Conservation (phyloP, 2,113 vertebrate genomes). For the Paraplagusia blochii region DNA sequence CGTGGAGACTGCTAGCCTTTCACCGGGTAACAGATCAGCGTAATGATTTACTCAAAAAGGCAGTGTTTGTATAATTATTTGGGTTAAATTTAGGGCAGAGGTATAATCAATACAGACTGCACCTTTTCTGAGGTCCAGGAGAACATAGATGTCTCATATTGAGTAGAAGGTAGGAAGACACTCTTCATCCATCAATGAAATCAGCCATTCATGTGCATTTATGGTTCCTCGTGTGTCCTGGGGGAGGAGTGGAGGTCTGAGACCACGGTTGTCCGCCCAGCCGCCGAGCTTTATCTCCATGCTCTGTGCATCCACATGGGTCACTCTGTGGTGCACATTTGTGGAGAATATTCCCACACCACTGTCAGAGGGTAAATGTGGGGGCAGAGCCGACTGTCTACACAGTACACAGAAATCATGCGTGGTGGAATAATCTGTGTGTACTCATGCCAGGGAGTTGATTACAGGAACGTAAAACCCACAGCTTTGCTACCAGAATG, state of each 20-base stretch:
- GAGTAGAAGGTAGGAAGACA: no score
- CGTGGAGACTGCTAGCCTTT: no score
- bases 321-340: conserved; percentile 13
- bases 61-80: no score
- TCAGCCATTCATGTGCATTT: conserved; percentile 9
- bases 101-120: no score
- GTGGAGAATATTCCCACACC: conserved; percentile 7
- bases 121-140: no score
- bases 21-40: no score
- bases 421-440: conserved; percentile 33
- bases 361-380: conserved; percentile 8
- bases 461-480: conserved; percentile 62
- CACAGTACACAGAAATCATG: conserved; percentile 33
- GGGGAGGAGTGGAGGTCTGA: not conserved
- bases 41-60: no score
- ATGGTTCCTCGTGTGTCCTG: not conserved
- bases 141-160: no score
- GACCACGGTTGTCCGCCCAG: not conserved
- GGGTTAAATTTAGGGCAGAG: no score
- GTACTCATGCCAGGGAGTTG: conserved; percentile 55
- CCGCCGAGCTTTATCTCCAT: conserved; percentile 11
- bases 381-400: conserved; percentile 17
- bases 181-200: conserved; percentile 9
- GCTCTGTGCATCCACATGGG: not conserved
- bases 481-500: conserved; percentile 33